Evolutionary conservation across 2,888 invertebrate genomes (phyloP), one percentile per base, ranked within the genome.

Genomic region (Cetonia aurata): DNA sequence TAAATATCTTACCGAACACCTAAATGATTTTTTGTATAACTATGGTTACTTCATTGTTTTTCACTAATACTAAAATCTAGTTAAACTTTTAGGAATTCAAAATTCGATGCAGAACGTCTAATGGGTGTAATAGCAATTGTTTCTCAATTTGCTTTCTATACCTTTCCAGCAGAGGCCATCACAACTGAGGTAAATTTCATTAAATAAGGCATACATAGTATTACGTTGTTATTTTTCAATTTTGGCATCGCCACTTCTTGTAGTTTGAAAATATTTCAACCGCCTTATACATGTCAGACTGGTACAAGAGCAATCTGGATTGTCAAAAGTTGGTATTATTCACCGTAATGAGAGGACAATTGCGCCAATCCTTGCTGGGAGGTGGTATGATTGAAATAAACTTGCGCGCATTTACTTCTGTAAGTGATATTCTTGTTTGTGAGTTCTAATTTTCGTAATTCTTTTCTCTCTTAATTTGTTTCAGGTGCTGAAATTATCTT

Each of bases 401-500:
- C 10, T 13, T 44, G 3, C 19, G 44, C 3, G 12, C 59, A 9
- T 44, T 59, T 19, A 42, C 3, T 15, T 10, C 44, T 3, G 59
- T 59, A 44, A 59, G 42, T 19, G 1, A 13, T 1, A 17, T 9
- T n/a, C 4, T 25, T 25, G 25, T 3, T 25, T 25, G 4, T 6
- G 17, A 42, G 1, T 1, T 17, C 9, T 15, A 15, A 37, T 37
- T 9, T 37, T 37, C 37, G 37, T 37, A 10, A 37, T 9, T 37
- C 1, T 9, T 37, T 37, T 37, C 4, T 25, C 25, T 17, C n/a
- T n/a, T n/a, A n/a, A 1, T 50, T 37, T 6, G 13, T 68, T 59
- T 50, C 41, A 69, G 69, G 69, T 69, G 17, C n/a, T 69, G 48
- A 33, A 41, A 33, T 59, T 50, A 50, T 17, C 59, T 9, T 69